phyloP scores from a whole-genome alignment of 2,797 vertebrate genomes.

The Lacerta viridis region DNA sequence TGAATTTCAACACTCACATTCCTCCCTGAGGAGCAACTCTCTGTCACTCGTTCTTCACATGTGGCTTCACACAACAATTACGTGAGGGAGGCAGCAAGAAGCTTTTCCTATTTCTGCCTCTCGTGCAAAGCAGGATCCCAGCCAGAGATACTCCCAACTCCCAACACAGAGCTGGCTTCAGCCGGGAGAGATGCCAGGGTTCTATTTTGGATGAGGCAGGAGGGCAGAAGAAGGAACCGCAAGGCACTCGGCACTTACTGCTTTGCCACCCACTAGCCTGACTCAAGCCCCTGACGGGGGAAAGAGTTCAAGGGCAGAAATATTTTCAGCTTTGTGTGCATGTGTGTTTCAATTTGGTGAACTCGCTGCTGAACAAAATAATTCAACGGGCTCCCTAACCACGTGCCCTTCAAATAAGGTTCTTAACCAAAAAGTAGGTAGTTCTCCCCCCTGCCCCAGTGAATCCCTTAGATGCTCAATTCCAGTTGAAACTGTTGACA shows the following conservation, averaged over 20 bases:
- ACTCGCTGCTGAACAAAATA: background rate
- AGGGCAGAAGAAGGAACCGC: background rate
- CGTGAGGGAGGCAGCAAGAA: background rate
- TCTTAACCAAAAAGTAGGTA: background rate
- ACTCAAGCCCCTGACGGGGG: conserved; percentile 18
- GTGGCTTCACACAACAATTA: conserved; percentile 21
- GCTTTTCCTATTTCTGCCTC: background rate
- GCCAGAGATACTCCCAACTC: background rate
- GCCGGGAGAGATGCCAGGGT: background rate
- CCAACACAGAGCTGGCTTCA: background rate
- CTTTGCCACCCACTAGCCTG: too few species aligned
- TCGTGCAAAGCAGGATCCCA: background rate
- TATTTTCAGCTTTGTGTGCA: background rate
- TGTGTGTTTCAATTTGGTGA: background rate
- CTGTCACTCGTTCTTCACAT: conserved; percentile 43
- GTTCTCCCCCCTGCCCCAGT: background rate
- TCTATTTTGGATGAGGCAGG: background rate
- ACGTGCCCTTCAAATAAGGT: conserved; percentile 46
- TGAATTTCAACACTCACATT: conserved; percentile 57
- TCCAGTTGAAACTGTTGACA: conserved; percentile 52
- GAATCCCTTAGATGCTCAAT: conserved; percentile 49
- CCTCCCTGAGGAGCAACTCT: conserved; percentile 23
- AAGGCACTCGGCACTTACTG: accelerated
- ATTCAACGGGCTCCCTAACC: conserved; percentile 39
- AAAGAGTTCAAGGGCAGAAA: conserved; percentile 56